phyloP scores from a whole-genome alignment of 2,113 vertebrate species.

The Ochotona curzoniae region DNA sequence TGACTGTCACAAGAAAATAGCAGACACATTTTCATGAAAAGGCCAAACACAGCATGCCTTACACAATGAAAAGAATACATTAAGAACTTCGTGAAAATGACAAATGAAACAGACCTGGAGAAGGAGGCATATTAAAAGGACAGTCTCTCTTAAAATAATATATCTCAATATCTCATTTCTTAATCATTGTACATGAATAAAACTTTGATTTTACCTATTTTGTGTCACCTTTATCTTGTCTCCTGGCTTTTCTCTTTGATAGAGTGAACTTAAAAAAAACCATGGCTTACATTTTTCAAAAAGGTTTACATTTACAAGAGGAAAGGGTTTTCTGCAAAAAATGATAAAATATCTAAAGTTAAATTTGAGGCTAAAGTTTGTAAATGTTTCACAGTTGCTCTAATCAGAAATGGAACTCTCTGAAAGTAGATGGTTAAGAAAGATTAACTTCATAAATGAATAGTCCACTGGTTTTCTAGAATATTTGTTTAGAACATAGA shows the following conservation, averaged over 20 bases:
- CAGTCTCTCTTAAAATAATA: slow-evolving; percentile 69
- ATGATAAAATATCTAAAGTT: neutral
- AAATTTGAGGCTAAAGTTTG: neutral
- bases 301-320: slow-evolving; percentile 12
- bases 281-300: neutral
- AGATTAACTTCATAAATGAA: neutral
- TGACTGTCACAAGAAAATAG: slow-evolving; percentile 70
- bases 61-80: slow-evolving; percentile 75
- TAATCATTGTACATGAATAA: slow-evolving; percentile 24
- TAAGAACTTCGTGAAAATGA: slow-evolving; percentile 71
- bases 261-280: slow-evolving; percentile 51
- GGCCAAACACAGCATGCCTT: slow-evolving; percentile 64
- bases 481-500: neutral
- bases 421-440: neutral
- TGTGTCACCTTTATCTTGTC: slow-evolving; percentile 34
- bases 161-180: slow-evolving; percentile 57
- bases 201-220: slow-evolving; percentile 58
- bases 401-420: neutral
- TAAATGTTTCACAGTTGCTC: neutral
- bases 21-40: slow-evolving; percentile 73
- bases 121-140: slow-evolving; percentile 58
- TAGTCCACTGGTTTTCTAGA: slow-evolving; percentile 22
- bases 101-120: slow-evolving; percentile 58
- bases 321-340: neutral
- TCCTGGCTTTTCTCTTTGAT: slow-evolving; percentile 47